Base-by-base conservation (phyloP, 1,140 invertebrate genomes). In the Brachionus sp. region DNA sequence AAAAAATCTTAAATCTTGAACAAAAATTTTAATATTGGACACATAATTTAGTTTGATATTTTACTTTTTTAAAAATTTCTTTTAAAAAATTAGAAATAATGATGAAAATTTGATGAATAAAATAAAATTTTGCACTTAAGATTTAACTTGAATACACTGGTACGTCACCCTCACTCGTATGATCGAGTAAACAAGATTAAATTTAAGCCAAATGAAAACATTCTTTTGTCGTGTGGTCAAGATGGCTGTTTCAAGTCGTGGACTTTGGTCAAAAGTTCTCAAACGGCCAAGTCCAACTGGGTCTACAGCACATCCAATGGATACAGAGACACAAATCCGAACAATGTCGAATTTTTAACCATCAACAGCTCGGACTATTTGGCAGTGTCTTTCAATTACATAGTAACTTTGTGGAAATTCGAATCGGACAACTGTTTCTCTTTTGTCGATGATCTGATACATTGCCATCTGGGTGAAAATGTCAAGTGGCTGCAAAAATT, bases 211-310 rank as follows among this genome's bases (percentile, higher is more conserved):
- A 80, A 57, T 10, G 62, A 44, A 16, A 42, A 64, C 12, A 23
- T 62, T 80, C 39, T 80, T 7, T 57, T 62, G 13, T 62, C 77
- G 13, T 62, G 46, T 42, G 77, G 77, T 25, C 50, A 66, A 80
- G 77, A 80, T 29, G 50, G 50, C 10, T 80, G 77, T 19, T 80
- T 80, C 29, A 80, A 80, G 35, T 62, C 77, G 9, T 80, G 77
- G 77, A 25, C 25, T 35, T 46, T 75, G 25, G 12, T 7, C 3
- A 75, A 75, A 50, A 75, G 44, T 13, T 25, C 12, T 0, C 77
- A 23, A 42, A 13, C 50, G 3, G 37, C 13, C 33, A n/a, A 23
- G 29, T 62, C 19, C 13, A 80, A 23, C 39, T 80, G 77, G 77
- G 77, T 80, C 37, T 80, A 80, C n/a, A 19, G 10, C 19, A 62